Evolutionary conservation across 2,797 vertebrate species (phyloP), one percentile per base, ranked within the genome.

Genomic region (Acanthopagrus latus): DNA sequence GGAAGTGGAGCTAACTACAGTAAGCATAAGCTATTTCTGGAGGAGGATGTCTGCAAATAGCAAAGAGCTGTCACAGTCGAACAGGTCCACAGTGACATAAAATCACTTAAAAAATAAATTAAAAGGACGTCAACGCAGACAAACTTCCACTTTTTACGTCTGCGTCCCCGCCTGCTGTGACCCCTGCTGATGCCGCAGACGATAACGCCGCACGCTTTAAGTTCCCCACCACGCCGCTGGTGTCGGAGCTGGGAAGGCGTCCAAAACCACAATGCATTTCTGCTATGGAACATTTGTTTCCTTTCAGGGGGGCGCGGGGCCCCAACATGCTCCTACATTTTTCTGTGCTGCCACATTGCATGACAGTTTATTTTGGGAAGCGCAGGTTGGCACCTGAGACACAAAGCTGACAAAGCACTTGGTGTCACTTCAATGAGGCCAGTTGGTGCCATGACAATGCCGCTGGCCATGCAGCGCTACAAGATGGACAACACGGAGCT

Each of bases 261-360:
- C 93, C 92, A 93, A 90, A 85, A 80, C 78, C 82, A 75, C 78
- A 75, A 84, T 75, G 59, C 83, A 80, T 86, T 90, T 90, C 88
- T 89, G 89, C 90, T 89, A 85, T 76, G 78, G 85, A 93, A 93
- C 92, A 94, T 94, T 95, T 92, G 93, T 90, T 92, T 93, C 85
- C 86, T 91, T 92, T 93, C 80, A 60, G 69, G 69, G 83, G 86
- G 87, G 83, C 69, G 64, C 44, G 13, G 81, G 83, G 85, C 81
- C 84, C 88, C 89, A 84, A 90, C 91, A 88, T 84, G 88, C 76
- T 78, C 85, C 81, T 64, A 91, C 83, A 84, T 88, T 82, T 89
- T 69, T 87, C 86, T 78, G 79, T 80, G 29, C 84, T 86, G 83
- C 88, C 82, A 92, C 73, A 78, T 86, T 88, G 86, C 85, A 86